A percentile compares a stretch with the other conserved stretches of the same genome.
These are phyloP conservation scores for Acrossocheilus fasciatus DNA, from an alignment of 2,797 vertebrate species.

Conservation along the genomic window DNA sequence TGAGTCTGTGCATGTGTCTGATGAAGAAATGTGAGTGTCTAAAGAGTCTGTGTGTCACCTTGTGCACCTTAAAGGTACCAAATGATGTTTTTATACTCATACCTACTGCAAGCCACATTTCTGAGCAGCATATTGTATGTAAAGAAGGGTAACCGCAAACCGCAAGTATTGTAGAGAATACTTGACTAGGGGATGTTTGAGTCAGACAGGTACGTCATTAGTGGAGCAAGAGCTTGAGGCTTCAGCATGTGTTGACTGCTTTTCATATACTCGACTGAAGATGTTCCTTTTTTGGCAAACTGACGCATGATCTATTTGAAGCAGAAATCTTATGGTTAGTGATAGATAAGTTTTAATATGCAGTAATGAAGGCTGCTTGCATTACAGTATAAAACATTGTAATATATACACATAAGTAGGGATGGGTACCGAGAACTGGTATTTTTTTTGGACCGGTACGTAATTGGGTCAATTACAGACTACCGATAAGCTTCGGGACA, in stretches of 20 bases:
- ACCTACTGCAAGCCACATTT: neutral
- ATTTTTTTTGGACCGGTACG: too few species aligned
- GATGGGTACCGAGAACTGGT: too few species aligned
- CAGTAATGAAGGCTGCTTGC: neutral
- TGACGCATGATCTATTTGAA: constrained; percentile 27
- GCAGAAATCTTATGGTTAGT: neutral
- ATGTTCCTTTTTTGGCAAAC: constrained; percentile 5
- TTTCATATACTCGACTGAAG: constrained; percentile 16
- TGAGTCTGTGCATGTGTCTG: constrained; percentile 43
- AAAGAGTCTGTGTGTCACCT: constrained; percentile 23
- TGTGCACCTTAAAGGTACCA: neutral
- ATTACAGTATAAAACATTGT: neutral
- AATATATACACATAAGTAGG: neutral
- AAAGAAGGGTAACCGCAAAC: neutral
- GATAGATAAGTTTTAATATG: neutral
- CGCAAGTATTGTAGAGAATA: neutral
- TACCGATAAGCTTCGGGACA: too few species aligned
- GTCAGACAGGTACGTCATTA: constrained; percentile 6
- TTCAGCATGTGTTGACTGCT: constrained; percentile 20
- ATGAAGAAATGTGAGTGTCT: constrained; percentile 23
- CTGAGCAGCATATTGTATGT: neutral
- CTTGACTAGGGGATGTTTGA: neutral
- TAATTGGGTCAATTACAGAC: too few species aligned
- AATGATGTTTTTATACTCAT: neutral
- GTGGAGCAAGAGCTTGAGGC: neutral